Percentiles rank a stretch among this genome's conserved stretches.
Evolutionary conservation across 2,113 vertebrate genomes (phyloP).

Genomic region (Cervus canadensis): DNA sequence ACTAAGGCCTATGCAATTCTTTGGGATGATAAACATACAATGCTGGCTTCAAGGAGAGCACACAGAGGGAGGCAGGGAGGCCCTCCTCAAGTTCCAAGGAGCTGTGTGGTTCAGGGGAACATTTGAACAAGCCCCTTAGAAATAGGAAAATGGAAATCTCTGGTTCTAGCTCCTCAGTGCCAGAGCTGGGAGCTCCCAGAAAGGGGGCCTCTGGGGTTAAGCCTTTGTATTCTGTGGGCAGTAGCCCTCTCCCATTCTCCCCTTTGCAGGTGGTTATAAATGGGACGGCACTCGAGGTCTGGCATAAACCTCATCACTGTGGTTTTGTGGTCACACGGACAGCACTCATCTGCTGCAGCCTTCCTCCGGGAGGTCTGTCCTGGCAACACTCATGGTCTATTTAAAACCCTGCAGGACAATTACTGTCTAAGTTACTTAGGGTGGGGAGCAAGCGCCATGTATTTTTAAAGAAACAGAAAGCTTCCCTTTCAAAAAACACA

Average conservation of each 20-base stretch:
- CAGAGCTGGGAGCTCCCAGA: not conserved
- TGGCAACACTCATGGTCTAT: not conserved
- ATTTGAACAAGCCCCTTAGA: not conserved
- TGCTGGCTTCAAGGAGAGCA: accelerated
- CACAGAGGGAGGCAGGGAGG: not conserved
- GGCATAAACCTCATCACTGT: constrained; percentile 69
- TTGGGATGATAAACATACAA: accelerated
- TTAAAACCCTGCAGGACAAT: not conserved
- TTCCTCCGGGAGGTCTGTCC: constrained; percentile 38
- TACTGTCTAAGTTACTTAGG: too few species aligned
- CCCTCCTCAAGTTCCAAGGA: accelerated
- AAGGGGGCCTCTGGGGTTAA: constrained; percentile 62
- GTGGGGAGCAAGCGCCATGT: accelerated
- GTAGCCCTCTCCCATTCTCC: constrained; percentile 50
- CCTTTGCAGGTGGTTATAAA: constrained; percentile 74
- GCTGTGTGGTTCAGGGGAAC: accelerated
- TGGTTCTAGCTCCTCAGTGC: not conserved
- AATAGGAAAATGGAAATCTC: not conserved
- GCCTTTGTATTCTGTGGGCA: constrained; percentile 72
- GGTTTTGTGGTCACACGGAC: constrained; percentile 76
- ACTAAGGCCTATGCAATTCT: not conserved
- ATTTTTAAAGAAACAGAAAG: not conserved
- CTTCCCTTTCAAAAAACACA: not conserved
- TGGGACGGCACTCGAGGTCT: constrained; percentile 44
- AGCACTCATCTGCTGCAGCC: constrained; percentile 17